Percentiles rank a stretch among this genome's conserved stretches.
phyloP scores from a whole-genome alignment of 1,140 invertebrate species.

The Drosophila gunungcola region DNA sequence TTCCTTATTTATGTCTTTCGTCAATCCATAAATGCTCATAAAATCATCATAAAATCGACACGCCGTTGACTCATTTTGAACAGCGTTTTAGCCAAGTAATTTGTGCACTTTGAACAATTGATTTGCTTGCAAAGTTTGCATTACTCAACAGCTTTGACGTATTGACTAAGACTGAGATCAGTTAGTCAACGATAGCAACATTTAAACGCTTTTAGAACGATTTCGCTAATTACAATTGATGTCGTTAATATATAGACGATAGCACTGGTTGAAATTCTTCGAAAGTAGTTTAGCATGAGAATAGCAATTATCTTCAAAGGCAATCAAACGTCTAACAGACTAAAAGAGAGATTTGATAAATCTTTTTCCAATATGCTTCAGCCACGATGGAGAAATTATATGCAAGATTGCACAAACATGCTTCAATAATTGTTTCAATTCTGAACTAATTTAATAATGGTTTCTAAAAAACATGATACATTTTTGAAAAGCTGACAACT shows the following conservation, averaged over 20 bases:
- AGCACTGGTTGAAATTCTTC: not conserved
- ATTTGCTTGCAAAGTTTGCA: slow-evolving; percentile 37
- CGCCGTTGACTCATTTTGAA: slow-evolving; percentile 15
- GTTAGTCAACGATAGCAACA: slow-evolving; percentile 6
- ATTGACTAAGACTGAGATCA: slow-evolving; percentile 9
- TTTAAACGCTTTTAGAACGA: not conserved
- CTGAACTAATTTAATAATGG: too few relatives aligned
- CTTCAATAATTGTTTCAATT: too few relatives aligned
- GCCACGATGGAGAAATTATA: too few relatives aligned
- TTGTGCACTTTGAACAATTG: slow-evolving; percentile 18
- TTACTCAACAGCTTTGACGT: slow-evolving; percentile 45
- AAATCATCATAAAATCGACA: not conserved
- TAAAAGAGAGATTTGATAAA: not conserved
- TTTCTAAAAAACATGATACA: not conserved
- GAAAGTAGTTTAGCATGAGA: too few relatives aligned
- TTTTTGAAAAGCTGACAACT: not conserved
- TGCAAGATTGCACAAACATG: too few relatives aligned
- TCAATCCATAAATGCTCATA: not conserved
- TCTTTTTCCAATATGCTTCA: too few relatives aligned
- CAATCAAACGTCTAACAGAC: not conserved
- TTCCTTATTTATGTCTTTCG: not conserved
- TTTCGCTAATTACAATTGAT: not conserved
- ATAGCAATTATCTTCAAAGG: too few relatives aligned
- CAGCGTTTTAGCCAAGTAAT: not conserved
- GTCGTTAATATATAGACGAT: not conserved